Base-by-base conservation (phyloP, 2,797 vertebrate species). In the Scleropages formosus region DNA sequence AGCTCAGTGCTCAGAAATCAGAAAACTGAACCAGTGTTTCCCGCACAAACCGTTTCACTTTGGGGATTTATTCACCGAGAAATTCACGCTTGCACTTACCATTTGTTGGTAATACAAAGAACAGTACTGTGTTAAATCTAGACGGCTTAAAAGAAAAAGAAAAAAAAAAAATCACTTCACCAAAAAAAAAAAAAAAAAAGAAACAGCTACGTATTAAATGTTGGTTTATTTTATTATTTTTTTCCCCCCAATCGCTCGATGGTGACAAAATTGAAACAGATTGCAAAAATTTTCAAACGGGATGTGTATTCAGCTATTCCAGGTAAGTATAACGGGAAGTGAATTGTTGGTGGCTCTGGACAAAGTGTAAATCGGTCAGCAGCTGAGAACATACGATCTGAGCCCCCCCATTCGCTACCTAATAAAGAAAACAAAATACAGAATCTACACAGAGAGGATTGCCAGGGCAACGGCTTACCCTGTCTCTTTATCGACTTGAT, bases 241-340 rank as follows among this genome's bases (percentile, higher is more conserved):
- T 84, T 81, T 84, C 76, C 77, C 78, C 82, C 65, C 84, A 91
- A 86, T 89, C 82, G 81, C 87, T 87, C 89, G 87, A 90, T 91
- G 89, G 88, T 90, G 88, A 81, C 87, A 91, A 90, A 88, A 90
- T 88, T 86, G 85, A 88, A 90, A 90, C 87, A 86, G 87, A 85
- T 85, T 89, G 46, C 81, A 87, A 90, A n/a, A 87, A 87, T 82
- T 88, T 84, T 89, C 87, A 87, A 88, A 87, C 84, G 84, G 87
- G 88, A 78, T 81, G 87, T 82, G 84, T 89, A 82, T 83, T 84
- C 85, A 86, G 81, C 85, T 88, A 84, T 87, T 90, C 88, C 89
- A 91, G 59, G 85, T 86, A 76, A 39, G 6, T n/a, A n/a, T 39
- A 6, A 87, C 87, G 87, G 86, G 88, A 86, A 85, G 85, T 84